Evolutionary conservation across 2,113 vertebrate genomes (phyloP).

Genomic region (Saccopteryx leptura): DNA sequence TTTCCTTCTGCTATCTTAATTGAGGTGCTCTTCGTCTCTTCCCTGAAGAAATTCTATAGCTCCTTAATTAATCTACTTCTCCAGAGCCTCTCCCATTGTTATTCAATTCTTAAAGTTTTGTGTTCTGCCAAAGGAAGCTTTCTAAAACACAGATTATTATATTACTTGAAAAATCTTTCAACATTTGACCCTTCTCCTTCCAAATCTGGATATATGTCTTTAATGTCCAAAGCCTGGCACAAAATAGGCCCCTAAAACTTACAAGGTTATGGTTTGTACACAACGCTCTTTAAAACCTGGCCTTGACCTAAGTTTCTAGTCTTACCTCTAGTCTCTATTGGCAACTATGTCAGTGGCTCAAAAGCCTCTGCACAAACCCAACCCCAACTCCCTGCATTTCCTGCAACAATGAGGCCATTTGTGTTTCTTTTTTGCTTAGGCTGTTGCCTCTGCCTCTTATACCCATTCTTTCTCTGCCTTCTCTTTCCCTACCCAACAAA

Average conservation of each 20-base stretch:
- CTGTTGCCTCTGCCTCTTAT: not conserved
- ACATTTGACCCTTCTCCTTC: not conserved
- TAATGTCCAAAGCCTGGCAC: not conserved
- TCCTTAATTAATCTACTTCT: not conserved
- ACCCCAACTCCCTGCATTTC: not conserved
- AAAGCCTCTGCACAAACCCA: not conserved
- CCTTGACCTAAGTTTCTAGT: not conserved
- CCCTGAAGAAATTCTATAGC: not conserved
- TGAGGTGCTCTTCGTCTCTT: not conserved
- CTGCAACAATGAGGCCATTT: not conserved
- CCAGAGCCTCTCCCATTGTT: not conserved
- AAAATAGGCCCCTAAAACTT: not conserved
- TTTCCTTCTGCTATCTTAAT: not conserved
- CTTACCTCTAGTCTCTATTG: not conserved
- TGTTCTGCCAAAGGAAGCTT: not conserved
- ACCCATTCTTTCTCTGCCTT: not conserved
- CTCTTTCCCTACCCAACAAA: not conserved
- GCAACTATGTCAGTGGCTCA: not conserved
- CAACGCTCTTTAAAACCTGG: not conserved
- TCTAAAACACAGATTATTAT: not conserved
- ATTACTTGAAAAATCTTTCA: conserved; percentile 13
- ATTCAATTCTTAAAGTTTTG: not conserved
- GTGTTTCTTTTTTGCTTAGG: not conserved
- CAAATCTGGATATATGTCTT: not conserved
- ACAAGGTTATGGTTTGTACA: not conserved